Percentiles rank a stretch among this genome's conserved stretches.
phyloP scores from a whole-genome alignment of 2,797 vertebrate species.

The Sylvilagus floridanus region DNA sequence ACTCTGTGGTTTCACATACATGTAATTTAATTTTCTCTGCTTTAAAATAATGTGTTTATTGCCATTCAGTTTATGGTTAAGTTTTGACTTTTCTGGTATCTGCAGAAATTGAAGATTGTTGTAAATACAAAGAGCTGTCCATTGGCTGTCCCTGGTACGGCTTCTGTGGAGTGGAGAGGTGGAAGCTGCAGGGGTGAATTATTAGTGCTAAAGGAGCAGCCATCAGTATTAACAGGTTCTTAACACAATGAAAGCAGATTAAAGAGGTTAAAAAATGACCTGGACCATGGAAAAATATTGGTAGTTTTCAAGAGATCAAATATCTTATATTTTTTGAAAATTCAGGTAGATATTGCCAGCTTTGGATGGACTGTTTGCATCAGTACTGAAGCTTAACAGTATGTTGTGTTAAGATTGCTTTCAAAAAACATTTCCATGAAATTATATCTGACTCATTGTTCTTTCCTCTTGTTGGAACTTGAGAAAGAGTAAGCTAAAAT shows the following conservation, averaged over 20 bases:
- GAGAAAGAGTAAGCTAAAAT: slow-evolving; percentile 34
- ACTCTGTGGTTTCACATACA: neutral
- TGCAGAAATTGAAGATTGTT: neutral
- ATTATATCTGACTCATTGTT: slow-evolving; percentile 54
- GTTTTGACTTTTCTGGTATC: neutral
- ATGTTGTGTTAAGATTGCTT: neutral
- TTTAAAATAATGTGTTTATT: neutral
- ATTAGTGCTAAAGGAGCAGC: neutral
- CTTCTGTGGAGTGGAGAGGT: no score
- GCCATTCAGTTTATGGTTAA: neutral
- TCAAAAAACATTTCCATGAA: slow-evolving; percentile 68
- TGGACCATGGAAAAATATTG: neutral
- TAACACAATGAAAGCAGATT: neutral
- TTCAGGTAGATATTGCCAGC: neutral
- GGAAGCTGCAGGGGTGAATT: no score
- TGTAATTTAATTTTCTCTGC: neutral
- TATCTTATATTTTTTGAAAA: slow-evolving; percentile 31
- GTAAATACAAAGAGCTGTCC: neutral
- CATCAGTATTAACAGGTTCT: slow-evolving; percentile 18
- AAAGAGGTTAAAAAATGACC: slow-evolving; percentile 10
- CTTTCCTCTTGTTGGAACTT: slow-evolving; percentile 61
- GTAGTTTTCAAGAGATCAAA: slow-evolving; percentile 16
- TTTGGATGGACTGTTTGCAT: neutral
- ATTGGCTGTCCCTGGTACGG: neutral
- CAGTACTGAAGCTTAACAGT: slow-evolving; percentile 59